Evolutionary conservation across 2,113 vertebrate genomes (phyloP).

Genomic region (Cryptotis parvus): DNA sequence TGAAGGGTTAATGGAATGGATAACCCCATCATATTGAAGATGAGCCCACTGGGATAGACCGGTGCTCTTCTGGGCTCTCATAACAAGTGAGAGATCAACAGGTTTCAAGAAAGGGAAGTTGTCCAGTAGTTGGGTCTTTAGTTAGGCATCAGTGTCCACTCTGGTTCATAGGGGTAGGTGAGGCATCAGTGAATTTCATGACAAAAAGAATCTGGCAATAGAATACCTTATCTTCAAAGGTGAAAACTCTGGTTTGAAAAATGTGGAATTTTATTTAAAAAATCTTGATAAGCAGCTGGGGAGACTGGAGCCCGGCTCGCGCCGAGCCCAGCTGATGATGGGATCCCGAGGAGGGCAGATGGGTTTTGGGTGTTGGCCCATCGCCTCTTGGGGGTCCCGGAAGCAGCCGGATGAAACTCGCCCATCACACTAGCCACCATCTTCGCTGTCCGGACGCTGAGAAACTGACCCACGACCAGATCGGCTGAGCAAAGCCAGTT

Average conservation of each 20-base stretch:
- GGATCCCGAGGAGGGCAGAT: too few species aligned
- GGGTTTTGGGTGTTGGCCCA: too few species aligned
- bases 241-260: not conserved
- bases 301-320: too few species aligned
- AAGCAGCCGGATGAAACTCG: too few species aligned
- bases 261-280: not conserved
- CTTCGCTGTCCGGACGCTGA: too few species aligned
- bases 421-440: too few species aligned
- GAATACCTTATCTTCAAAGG: not conserved
- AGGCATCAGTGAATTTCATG: not conserved
- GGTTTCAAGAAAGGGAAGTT: not conserved
- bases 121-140: accelerated
- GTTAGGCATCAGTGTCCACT: not conserved
- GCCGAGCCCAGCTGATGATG: too few species aligned
- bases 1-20: not conserved
- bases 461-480: too few species aligned
- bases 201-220: not conserved
- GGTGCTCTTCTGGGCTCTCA: not conserved
- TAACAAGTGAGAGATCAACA: not conserved
- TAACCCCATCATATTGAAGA: not conserved
- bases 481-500: too few species aligned
- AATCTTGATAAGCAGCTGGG: too few species aligned
- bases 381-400: too few species aligned
- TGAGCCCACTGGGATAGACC: not conserved
- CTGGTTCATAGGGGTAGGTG: not conserved